Evolutionary conservation across 2,888 invertebrate genomes (phyloP).

Genomic region (Scrobipalpa costella): DNA sequence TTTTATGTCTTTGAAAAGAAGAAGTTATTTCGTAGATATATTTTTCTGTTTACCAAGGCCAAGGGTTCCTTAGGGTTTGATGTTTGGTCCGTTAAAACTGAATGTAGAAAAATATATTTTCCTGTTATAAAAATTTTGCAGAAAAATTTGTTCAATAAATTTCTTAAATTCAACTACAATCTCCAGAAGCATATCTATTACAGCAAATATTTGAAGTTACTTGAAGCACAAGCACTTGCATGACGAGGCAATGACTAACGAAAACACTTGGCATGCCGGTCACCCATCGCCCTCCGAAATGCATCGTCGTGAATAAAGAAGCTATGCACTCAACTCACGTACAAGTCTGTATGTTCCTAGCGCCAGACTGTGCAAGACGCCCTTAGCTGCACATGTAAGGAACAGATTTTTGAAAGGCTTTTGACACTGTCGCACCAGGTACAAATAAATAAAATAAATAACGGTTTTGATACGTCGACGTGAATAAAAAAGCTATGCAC

Average conservation of each 20-base stretch:
- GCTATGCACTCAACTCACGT: constrained; percentile 41
- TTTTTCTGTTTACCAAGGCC: too few relatives aligned
- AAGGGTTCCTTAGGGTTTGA: too few relatives aligned
- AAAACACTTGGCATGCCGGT: constrained; percentile 57
- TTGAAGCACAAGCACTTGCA: constrained; percentile 18
- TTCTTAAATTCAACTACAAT: neutral
- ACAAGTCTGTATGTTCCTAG: constrained; percentile 27
- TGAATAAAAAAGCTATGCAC: constrained; percentile 43
- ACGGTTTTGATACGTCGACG: constrained; percentile 51
- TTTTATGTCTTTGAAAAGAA: neutral
- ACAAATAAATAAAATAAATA: too few relatives aligned
- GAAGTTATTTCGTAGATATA: too few relatives aligned
- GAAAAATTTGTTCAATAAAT: neutral
- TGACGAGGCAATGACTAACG: constrained; percentile 43
- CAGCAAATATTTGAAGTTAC: constrained; percentile 8
- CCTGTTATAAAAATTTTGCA: too few relatives aligned
- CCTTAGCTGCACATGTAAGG: neutral
- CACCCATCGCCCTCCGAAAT: constrained; percentile 51
- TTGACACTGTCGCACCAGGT: too few relatives aligned
- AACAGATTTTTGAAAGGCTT: constrained; percentile 15
- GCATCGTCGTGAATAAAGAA: constrained; percentile 51
- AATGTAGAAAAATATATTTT: too few relatives aligned
- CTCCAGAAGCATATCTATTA: neutral
- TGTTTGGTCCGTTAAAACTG: too few relatives aligned
- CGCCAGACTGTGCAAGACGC: neutral